Base-by-base conservation (phyloP, 2,888 invertebrate species). In the Chaetogeoica ovagalla region DNA sequence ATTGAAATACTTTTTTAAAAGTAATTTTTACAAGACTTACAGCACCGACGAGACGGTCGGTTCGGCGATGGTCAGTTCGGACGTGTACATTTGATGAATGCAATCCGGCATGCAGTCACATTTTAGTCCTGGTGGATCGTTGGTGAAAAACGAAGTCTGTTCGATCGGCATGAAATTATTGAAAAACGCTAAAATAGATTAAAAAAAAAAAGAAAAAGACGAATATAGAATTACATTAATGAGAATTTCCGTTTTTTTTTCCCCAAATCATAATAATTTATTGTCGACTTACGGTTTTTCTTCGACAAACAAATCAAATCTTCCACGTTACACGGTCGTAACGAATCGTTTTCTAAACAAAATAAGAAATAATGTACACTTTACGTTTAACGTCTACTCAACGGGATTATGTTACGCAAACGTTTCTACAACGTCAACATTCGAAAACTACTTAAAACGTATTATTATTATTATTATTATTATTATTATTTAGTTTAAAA, bases 21-120 rank as follows among this genome's bases (percentile, higher is more conserved):
- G n/a, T n/a, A n/a, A n/a, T n/a, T n/a, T n/a, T n/a, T n/a, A n/a
- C n/a, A n/a, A 4, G 48, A 75, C 65, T 79, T 71, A 77, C 66
- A 82, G 13, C 37, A 73, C 48, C 6, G 66, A 66, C 15, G 57
- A 59, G 1, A 52, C 17, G 8, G 65, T 39, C 30, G 63, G 81
- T 70, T 84, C 83, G 5, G 84, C 83, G 4, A 83, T 82, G 0
- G 83, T 83, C 17, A 84, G 74, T 52, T 84, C 84, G 2, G 84
- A 82, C 11, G 83, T 75, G 77, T 85, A 86, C 81, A 84, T 83
- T 75, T 85, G 84, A 71, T 84, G 84, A 15, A 83, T 83, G 77
- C 86, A 86, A 72, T 85, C 85, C 5, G 84, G 83, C 13, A 83
- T 84, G 66, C 86, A 86, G 48, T 84, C 81, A 82, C 86, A 86